A percentile compares a stretch with the other conserved stretches of the same genome.
These are phyloP conservation scores for Hymenopus coronatus DNA, from an alignment of 2,888 invertebrate genomes.

Conservation along the genomic window DNA sequence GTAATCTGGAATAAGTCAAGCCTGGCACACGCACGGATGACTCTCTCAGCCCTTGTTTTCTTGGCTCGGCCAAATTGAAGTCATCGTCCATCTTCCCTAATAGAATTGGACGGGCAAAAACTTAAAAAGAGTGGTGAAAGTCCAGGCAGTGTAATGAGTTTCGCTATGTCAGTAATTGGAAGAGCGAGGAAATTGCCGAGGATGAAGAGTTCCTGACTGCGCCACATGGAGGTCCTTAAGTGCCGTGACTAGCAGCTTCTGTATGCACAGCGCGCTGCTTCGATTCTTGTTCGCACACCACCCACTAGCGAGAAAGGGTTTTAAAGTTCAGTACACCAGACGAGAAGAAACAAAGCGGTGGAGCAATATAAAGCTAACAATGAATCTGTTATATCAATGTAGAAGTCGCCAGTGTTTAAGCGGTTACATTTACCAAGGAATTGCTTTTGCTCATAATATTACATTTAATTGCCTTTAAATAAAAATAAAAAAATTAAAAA, in stretches of 20 bases:
- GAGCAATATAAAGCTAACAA: too few species aligned
- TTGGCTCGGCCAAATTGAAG: not conserved
- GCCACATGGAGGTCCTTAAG: not conserved
- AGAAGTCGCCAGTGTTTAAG: too few species aligned
- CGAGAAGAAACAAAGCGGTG: too few species aligned
- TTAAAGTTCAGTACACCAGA: too few species aligned
- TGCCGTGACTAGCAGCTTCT: not conserved
- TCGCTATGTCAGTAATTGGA: not conserved
- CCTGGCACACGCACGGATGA: not conserved
- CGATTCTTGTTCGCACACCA: too few species aligned
- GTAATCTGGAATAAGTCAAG: not conserved
- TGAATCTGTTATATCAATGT: too few species aligned
- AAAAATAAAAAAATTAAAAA: too few species aligned
- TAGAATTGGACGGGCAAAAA: not conserved
- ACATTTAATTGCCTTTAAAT: too few species aligned
- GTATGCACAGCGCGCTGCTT: too few species aligned
- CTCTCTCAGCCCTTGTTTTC: not conserved
- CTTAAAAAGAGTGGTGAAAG: not conserved
- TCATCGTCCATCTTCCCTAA: not conserved
- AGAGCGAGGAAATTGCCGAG: not conserved
- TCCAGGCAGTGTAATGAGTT: not conserved
- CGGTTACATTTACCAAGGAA: too few species aligned
- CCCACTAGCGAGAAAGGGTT: too few species aligned
- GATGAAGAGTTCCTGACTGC: not conserved
- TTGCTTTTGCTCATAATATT: too few species aligned